Evolutionary conservation across 2,113 vertebrate species (phyloP).

Genomic region (Barbus barbus): DNA sequence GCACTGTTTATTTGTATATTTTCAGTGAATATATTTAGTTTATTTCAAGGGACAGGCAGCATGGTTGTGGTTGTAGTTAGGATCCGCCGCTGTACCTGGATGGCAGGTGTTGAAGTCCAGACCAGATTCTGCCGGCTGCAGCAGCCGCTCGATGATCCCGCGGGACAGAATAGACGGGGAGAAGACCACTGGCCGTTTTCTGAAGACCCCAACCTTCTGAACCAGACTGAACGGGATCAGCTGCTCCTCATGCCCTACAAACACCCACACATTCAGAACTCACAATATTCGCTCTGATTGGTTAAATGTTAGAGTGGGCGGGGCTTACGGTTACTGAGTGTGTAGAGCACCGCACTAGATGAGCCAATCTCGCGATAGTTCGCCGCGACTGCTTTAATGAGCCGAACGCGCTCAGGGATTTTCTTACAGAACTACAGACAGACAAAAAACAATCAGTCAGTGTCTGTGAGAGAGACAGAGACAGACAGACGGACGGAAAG

Average conservation of each 20-base stretch:
- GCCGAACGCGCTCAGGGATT: constrained; percentile 62
- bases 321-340: constrained; percentile 75
- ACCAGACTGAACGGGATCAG: constrained; percentile 89
- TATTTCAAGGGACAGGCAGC: too few species aligned
- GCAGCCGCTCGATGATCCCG: constrained; percentile 84
- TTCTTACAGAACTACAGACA: constrained; percentile 70
- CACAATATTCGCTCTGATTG: neutral
- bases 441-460: neutral
- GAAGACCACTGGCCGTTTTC: constrained; percentile 84
- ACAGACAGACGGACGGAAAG: neutral
- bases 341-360: constrained; percentile 69
- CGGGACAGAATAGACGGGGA: constrained; percentile 82
- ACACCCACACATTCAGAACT: constrained; percentile 30
- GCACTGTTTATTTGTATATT: too few species aligned
- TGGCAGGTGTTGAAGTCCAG: constrained; percentile 85
- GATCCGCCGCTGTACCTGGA: constrained; percentile 74
- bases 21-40: too few species aligned
- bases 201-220: constrained; percentile 74
- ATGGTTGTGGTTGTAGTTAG: too few species aligned
- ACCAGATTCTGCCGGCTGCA: constrained; percentile 86
- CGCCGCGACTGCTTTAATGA: constrained; percentile 72
- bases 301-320: neutral
- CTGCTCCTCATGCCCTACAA: constrained; percentile 73
- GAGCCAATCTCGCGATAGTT: constrained; percentile 55
- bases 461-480: neutral